phyloP scores from a whole-genome alignment of 2,888 invertebrate genomes.

The Dryobotodes eremita region DNA sequence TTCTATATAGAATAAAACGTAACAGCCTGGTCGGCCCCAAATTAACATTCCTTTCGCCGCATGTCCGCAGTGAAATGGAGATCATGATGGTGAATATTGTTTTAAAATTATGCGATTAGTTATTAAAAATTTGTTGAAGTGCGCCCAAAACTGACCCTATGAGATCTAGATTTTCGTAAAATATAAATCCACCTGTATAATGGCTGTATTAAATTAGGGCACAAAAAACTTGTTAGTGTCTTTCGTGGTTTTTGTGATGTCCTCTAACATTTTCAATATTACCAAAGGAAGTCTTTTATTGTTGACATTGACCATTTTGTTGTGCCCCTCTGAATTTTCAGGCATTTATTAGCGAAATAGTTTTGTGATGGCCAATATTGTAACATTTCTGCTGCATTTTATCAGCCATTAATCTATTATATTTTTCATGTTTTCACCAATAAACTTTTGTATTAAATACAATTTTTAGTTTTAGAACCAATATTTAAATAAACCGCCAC shows the following conservation, averaged over 20 bases:
- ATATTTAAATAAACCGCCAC: conserved; percentile 89
- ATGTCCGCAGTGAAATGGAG: conserved; percentile 89
- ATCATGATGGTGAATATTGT: conserved; percentile 87
- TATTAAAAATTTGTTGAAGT: conserved; percentile 83
- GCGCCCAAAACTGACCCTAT: conserved; percentile 82
- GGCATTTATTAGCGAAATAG: conserved; percentile 90
- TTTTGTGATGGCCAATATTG: conserved; percentile 90
- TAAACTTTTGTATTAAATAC: conserved; percentile 91
- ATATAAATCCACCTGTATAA: conserved; percentile 79
- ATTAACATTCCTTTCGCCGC: conserved; percentile 90
- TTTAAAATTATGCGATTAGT: conserved; percentile 84
- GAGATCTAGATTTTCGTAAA: conserved; percentile 80
- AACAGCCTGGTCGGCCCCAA: conserved; percentile 88
- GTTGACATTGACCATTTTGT: conserved; percentile 90
- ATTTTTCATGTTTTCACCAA: conserved; percentile 91
- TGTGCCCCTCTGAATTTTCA: conserved; percentile 90
- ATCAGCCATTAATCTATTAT: conserved; percentile 91
- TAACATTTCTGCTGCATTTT: conserved; percentile 91
- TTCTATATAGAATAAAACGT: conserved; percentile 81
- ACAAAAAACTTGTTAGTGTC: conserved; percentile 90
- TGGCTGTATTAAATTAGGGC: conserved; percentile 89
- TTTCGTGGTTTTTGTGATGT: conserved; percentile 86
- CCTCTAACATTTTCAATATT: conserved; percentile 81
- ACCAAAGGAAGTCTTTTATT: conserved; percentile 85
- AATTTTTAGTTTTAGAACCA: conserved; percentile 91